Percentiles rank a stretch among this genome's conserved stretches.
Conservation (phyloP, 2,888 invertebrate species). For the Eupithecia dodoneata region DNA sequence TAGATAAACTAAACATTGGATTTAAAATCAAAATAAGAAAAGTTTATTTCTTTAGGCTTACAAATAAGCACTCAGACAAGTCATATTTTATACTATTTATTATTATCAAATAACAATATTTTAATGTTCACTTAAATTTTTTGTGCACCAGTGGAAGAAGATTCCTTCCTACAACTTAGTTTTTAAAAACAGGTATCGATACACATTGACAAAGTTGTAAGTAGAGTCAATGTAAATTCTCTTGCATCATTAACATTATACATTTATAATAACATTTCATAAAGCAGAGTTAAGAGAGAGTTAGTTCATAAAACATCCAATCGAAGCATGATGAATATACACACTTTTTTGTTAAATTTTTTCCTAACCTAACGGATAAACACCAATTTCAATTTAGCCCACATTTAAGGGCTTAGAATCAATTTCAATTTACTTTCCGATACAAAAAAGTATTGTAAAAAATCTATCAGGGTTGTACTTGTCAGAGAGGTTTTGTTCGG, state of each 20-base stretch:
- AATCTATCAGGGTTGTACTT: conserved; percentile 80
- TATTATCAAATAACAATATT: too few species aligned
- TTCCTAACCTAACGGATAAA: conserved; percentile 50
- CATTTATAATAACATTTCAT: conserved; percentile 5
- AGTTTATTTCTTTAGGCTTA: too few species aligned
- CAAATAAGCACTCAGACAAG: too few species aligned
- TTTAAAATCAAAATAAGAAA: too few species aligned
- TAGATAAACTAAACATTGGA: too few species aligned
- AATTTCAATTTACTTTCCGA: conserved; percentile 73
- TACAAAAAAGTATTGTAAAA: conserved; percentile 69
- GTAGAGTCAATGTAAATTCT: neutral
- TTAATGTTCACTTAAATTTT: too few species aligned
- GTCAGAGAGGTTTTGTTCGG: conserved; percentile 73
- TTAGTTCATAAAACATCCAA: conserved; percentile 36
- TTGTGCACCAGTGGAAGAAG: too few species aligned
- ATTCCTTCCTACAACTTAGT: neutral
- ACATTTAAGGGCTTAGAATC: conserved; percentile 65
- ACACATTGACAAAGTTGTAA: neutral
- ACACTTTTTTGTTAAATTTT: conserved; percentile 50
- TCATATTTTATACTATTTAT: too few species aligned
- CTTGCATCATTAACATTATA: neutral
- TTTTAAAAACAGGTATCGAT: neutral
- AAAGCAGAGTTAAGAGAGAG: neutral
- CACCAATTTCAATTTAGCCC: conserved; percentile 60
- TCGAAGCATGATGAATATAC: conserved; percentile 47